A percentile compares a stretch with the other conserved stretches of the same genome.
phyloP scores from a whole-genome alignment of 2,888 invertebrate genomes.

The Matsumyia berberina region DNA sequence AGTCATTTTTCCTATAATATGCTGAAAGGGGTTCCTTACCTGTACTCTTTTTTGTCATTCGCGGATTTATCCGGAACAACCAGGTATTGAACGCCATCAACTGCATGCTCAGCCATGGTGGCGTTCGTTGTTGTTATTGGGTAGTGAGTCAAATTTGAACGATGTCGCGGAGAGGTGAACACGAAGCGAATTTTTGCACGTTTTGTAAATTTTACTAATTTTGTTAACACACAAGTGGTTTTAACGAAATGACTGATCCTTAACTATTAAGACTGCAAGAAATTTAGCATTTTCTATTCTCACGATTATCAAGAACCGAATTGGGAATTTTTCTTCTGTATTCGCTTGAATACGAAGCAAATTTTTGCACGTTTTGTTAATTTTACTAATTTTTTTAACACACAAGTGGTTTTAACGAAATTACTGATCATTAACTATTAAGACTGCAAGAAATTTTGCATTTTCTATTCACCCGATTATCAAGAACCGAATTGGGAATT shows the following conservation, averaged over 20 bases:
- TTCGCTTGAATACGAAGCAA: background rate
- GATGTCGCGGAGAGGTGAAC: slow-evolving; percentile 9
- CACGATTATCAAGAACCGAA: slow-evolving; percentile 8
- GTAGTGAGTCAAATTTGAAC: background rate
- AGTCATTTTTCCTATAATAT: background rate
- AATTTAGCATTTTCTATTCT: slow-evolving; percentile 25
- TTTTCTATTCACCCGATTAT: slow-evolving; percentile 22
- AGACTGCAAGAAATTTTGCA: slow-evolving; percentile 10
- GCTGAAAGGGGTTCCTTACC: slow-evolving; percentile 84
- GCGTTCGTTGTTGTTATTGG: slow-evolving; percentile 40
- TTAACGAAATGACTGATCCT: slow-evolving; percentile 23
- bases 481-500: background rate
- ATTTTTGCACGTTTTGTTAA: background rate
- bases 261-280: slow-evolving; percentile 12
- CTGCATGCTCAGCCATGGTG: slow-evolving; percentile 32
- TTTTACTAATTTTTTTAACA: slow-evolving; percentile 5
- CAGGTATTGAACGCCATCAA: slow-evolving; percentile 81
- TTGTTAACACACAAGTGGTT: slow-evolving; percentile 12
- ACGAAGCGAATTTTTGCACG: background rate
- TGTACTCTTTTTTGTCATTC: slow-evolving; percentile 91
- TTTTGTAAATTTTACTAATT: slow-evolving; percentile 1
- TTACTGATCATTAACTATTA: slow-evolving; percentile 32
- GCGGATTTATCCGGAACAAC: slow-evolving; percentile 89
- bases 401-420: slow-evolving; percentile 11
- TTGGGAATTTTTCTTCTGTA: background rate